These are phyloP conservation scores for Sylvilagus bachmani DNA, from an alignment of 2,113 vertebrate genomes.

Conservation along the genomic window DNA sequence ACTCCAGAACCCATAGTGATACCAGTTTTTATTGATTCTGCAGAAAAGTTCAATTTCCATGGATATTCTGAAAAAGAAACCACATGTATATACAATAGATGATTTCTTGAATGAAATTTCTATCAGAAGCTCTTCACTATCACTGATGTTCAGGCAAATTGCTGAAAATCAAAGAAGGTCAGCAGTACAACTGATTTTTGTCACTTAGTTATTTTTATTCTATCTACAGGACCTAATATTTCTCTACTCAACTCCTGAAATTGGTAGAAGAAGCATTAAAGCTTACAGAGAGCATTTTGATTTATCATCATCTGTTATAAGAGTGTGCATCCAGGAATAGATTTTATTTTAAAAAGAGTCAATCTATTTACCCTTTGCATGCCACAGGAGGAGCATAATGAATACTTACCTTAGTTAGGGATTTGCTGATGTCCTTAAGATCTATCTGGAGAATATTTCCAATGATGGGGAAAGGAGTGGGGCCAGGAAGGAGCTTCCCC, in stretches of 20 bases:
- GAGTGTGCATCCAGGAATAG: accelerated
- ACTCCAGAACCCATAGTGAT: not conserved
- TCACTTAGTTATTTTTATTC: not conserved
- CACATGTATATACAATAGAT: not conserved
- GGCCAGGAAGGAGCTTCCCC: too few relatives aligned
- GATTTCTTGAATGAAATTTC: not conserved
- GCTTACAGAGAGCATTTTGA: not conserved
- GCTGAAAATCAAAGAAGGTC: too few relatives aligned
- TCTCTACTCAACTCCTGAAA: not conserved
- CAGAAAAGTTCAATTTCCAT: not conserved
- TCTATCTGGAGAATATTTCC: too few relatives aligned
- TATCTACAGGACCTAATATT: not conserved
- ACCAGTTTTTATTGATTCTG: not conserved
- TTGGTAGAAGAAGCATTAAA: not conserved
- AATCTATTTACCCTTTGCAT: not conserved
- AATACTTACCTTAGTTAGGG: too few relatives aligned
- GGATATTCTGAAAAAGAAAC: not conserved
- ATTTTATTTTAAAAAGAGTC: not conserved
- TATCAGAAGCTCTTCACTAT: not conserved
- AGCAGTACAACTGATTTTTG: not conserved
- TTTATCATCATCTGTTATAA: not conserved
- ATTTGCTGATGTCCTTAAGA: too few relatives aligned
- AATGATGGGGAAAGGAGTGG: too few relatives aligned
- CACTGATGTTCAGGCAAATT: not conserved
- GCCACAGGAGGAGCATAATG: too few relatives aligned